Base-by-base conservation (phyloP, 53 echinoderm and acorn worm genomes). In the Crossaster papposus region DNA sequence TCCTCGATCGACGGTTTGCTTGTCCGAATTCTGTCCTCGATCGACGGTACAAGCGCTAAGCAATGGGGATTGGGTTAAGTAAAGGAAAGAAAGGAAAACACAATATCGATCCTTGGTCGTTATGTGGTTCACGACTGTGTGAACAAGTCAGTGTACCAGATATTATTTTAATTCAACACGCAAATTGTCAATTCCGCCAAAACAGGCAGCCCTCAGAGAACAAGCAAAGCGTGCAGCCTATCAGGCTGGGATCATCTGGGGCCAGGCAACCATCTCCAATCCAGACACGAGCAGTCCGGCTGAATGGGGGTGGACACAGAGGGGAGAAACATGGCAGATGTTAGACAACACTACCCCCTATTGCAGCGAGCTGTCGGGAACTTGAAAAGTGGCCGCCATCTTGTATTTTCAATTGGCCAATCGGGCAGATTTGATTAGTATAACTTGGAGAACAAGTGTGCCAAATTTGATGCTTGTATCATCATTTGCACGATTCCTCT, bases 171-270 rank as follows among this genome's bases (percentile, higher is more conserved):
- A n/a, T n/a, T n/a, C n/a, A n/a, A n/a, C n/a, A n/a, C n/a, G n/a
- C n/a, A n/a, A n/a, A n/a, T n/a, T n/a, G n/a, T n/a, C n/a, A n/a
- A 89, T 80, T 13, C 79, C 88, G 30, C 88, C 88, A 0, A 78
- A 78, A 6, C 17, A 3, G 17, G 78, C 77, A 7, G 88, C 88
- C 30, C 34, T 88, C 2, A 76, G 5, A 8, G 31, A 84, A 65
- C 85, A 71, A 37, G 50, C 73, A n/a, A 85, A 72, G 38, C 32
- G 85, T 70, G 78, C 88, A 29, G 35, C 88, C n/a, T 88, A 77
- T 36, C 88, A 88, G 37, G 88, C 88, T 30, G 78, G 62, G 13
- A 29, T 58, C 77, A 34, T 77, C 77, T 77, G 77, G 88, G 86
- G 86, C 3, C 86, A 85, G 70, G 86, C 86, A 28, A 70, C 70